These are phyloP conservation scores for Lepidothrix coronata DNA, from an alignment of 2,113 vertebrate species.

Conservation along the genomic window DNA sequence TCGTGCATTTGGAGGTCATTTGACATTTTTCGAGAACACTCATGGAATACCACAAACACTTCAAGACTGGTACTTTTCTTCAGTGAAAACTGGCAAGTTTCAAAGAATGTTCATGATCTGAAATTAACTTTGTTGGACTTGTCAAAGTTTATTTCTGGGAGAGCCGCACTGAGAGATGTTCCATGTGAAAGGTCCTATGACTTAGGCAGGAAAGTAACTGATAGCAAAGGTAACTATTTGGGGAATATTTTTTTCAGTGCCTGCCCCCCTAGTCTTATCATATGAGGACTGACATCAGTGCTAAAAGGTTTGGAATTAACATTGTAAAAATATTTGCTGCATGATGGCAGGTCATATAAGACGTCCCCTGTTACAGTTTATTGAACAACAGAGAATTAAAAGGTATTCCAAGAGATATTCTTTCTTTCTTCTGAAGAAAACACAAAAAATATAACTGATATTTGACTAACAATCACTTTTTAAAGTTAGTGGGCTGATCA, in stretches of 20 bases:
- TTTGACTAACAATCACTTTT: background rate
- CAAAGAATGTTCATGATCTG: background rate
- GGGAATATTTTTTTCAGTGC: background rate
- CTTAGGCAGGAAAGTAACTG: background rate
- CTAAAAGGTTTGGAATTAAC: background rate
- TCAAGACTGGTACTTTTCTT: background rate
- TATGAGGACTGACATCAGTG: background rate
- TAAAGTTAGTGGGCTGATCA: background rate
- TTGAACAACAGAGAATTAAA: background rate
- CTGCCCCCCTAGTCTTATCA: fast-evolving
- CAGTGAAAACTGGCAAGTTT: background rate
- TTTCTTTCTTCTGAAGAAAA: background rate
- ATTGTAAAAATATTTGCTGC: background rate
- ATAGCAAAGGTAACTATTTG: background rate
- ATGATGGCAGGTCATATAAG: background rate
- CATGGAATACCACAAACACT: background rate
- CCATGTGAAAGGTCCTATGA: fast-evolving
- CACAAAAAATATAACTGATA: background rate
- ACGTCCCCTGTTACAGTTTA: background rate
- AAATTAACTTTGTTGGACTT: background rate
- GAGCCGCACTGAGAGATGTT: background rate
- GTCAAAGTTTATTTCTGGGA: background rate
- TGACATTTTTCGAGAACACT: background rate
- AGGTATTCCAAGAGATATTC: background rate
- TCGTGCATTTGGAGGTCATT: background rate